Base-by-base conservation (phyloP, 2,888 invertebrate genomes). In the Macrostomum cliftonense region DNA sequence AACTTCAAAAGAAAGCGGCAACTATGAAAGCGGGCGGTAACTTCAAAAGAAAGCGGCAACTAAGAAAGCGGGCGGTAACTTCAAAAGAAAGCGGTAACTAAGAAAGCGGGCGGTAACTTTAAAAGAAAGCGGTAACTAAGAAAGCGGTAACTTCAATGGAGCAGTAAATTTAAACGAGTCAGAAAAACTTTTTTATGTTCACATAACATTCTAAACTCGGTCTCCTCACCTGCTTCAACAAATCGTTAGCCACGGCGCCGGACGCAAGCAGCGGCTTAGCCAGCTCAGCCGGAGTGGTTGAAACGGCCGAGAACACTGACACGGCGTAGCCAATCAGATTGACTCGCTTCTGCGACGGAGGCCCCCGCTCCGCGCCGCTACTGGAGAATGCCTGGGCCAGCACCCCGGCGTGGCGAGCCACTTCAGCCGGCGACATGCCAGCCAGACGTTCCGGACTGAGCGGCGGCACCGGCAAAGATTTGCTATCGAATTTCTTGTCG, bases 341-440 rank as follows among this genome's bases (percentile, higher is more conserved):
- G 12, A 65, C 57, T 0, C 65, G 55, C 45, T 62, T 62, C 60
- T 67, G 67, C 12, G 67, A 62, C 1, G 66, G 63, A 0, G 68
- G 67, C 0, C 68, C 68, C 47, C 64, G 65, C 55, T 68, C 68
- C 16, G 53, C 49, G 4, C 50, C 51, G 11, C 51, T 54, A 13
- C 65, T 47, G 37, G 53, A 55, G 43, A 49, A 49, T 2, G 19
- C 46, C n/a, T 45, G n/a, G 9, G 20, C 21, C 14, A 43, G 43
- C 4, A 43, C 14, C 7, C 17, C 17, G 9, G 40, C 40, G 9
- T 40, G 16, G 19, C 40, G 17, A 9, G 16, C 17, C 19, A 17
- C 16, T 40, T 17, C 16, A 19, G 40, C 40, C 5, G 19, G 5
- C 19, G 19, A 40, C 19, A 17, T 16, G 2, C 17, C 19, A 40